Evolutionary conservation across 2,797 vertebrate species (phyloP).

Genomic region (Percopsis omiscomaycus): DNA sequence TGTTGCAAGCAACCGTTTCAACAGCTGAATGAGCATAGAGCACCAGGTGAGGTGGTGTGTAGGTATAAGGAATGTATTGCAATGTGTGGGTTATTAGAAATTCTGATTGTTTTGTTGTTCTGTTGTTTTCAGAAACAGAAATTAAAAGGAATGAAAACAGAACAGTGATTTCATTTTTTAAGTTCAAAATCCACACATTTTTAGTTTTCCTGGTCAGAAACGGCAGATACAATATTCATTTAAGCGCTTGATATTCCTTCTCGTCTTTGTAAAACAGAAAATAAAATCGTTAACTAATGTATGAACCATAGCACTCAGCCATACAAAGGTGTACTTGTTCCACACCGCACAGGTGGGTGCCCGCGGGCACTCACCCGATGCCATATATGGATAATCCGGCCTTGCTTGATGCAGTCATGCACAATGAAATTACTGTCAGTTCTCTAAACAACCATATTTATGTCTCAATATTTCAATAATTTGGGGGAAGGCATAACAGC

Average conservation of each 20-base stretch:
- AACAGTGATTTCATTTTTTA: not conserved
- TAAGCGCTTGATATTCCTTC: not conserved
- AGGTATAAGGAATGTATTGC: not conserved
- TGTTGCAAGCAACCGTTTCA: not conserved
- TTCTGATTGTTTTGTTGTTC: not conserved
- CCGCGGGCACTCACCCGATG: too few species aligned
- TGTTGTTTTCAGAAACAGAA: slow-evolving; percentile 2
- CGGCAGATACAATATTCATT: too few species aligned
- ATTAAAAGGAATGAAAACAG: slow-evolving; percentile 1
- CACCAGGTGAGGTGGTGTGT: not conserved
- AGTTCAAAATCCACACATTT: not conserved
- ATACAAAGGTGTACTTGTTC: slow-evolving; percentile 14
- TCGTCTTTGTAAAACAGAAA: slow-evolving; percentile 20
- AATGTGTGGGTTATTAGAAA: not conserved
- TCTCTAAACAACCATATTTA: not conserved
- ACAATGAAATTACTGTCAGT: not conserved
- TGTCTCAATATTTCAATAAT: not conserved
- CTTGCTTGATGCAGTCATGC: not conserved
- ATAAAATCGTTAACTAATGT: too few species aligned
- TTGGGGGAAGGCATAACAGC: not conserved
- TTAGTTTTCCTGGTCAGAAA: too few species aligned
- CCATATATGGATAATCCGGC: too few species aligned
- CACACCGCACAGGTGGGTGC: too few species aligned
- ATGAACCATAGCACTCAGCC: slow-evolving; percentile 27
- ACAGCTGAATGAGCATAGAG: not conserved